Evolutionary conservation across 1,140 invertebrate species (phyloP).

Genomic region (Brachionus sp.): DNA sequence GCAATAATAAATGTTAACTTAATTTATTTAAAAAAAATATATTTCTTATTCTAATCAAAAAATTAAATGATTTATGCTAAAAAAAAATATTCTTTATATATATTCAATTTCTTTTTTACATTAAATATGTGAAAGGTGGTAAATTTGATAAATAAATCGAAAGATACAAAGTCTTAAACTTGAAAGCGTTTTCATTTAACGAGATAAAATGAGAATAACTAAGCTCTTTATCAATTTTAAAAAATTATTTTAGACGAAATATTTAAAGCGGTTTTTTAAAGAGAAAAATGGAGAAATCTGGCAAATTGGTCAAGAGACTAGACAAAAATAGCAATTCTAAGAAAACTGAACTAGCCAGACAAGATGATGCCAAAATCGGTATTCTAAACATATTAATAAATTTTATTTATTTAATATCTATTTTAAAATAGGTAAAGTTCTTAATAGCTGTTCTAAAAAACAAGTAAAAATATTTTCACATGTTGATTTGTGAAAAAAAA

Average conservation of each 20-base stretch:
- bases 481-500: neutral
- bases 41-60: neutral
- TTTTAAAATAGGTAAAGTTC: neutral
- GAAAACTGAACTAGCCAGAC: neutral
- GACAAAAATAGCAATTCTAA: neutral
- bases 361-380: neutral
- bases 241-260: neutral
- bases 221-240: neutral
- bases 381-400: neutral
- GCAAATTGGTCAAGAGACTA: neutral
- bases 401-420: neutral
- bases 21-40: neutral
- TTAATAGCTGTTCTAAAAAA: neutral
- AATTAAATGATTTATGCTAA: neutral
- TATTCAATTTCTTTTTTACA: neutral
- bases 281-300: neutral
- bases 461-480: neutral
- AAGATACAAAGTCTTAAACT: neutral
- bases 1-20: slow-evolving; percentile 15
- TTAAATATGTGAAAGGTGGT: neutral
- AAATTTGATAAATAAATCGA: slow-evolving; percentile 1
- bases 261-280: neutral
- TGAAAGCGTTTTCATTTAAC: neutral
- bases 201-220: neutral
- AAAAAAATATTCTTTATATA: neutral